A percentile compares a stretch with the other conserved stretches of the same genome.
Evolutionary conservation across 1,140 invertebrate genomes (phyloP).

Genomic region (Zaprionus kolodkinae): DNA sequence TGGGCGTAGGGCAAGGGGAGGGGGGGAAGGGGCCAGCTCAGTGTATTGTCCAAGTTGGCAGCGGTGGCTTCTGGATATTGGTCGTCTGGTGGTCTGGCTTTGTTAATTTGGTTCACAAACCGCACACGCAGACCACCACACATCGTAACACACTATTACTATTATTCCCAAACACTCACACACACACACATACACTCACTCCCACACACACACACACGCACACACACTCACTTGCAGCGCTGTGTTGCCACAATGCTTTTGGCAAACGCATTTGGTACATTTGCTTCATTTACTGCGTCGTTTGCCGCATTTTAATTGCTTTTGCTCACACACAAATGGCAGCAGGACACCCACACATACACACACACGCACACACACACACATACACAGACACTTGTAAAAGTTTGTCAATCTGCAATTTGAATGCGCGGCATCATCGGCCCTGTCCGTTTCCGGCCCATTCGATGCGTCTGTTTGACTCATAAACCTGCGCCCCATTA

Average conservation of each 20-base stretch:
- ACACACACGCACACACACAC: slow-evolving; percentile 17
- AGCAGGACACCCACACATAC: slow-evolving; percentile 23
- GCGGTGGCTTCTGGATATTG: slow-evolving; percentile 76
- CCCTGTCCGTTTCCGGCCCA: slow-evolving; percentile 55
- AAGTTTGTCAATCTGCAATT: slow-evolving; percentile 80
- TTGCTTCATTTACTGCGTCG: slow-evolving; percentile 82
- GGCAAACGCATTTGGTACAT: slow-evolving; percentile 77
- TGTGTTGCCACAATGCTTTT: slow-evolving; percentile 57
- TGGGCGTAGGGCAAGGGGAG: too few relatives aligned
- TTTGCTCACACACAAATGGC: slow-evolving; percentile 60
- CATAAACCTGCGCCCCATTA: slow-evolving; percentile 79
- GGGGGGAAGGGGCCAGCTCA: neutral
- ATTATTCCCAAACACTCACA: slow-evolving; percentile 26
- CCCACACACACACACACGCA: slow-evolving; percentile 20
- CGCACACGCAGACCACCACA: slow-evolving; percentile 35
- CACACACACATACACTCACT: slow-evolving; percentile 2
- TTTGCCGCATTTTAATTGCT: slow-evolving; percentile 82
- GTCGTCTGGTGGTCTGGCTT: slow-evolving; percentile 64
- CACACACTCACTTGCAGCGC: slow-evolving; percentile 16
- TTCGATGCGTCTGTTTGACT: slow-evolving; percentile 61
- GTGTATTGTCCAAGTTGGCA: slow-evolving; percentile 64
- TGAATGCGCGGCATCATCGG: slow-evolving; percentile 75
- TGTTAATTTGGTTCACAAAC: slow-evolving; percentile 76
- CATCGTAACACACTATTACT: slow-evolving; percentile 36
- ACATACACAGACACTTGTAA: slow-evolving; percentile 27